phyloP scores from a whole-genome alignment of 2,797 vertebrate species.

The Xenopus petersii region DNA sequence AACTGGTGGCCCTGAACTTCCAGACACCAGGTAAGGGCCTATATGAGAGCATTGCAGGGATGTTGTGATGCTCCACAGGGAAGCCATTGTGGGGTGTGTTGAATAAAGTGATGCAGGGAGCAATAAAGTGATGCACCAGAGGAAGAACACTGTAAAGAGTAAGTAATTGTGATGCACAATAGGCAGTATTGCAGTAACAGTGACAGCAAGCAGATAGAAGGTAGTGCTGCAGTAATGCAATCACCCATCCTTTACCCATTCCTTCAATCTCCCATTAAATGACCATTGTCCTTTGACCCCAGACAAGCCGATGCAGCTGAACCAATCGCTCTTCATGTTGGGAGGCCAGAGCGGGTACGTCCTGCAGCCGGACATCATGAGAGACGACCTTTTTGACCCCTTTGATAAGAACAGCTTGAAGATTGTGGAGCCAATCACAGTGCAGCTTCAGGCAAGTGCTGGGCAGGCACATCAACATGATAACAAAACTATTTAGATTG shows the following conservation, averaged over 20 bases:
- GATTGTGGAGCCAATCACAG: slow-evolving; percentile 53
- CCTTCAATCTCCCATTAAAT: not conserved
- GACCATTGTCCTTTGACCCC: not conserved
- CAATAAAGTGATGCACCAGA: not conserved
- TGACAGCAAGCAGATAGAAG: too few species aligned
- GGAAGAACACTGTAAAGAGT: too few species aligned
- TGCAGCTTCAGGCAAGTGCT: slow-evolving; percentile 52
- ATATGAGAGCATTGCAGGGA: not conserved
- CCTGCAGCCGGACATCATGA: slow-evolving; percentile 56
- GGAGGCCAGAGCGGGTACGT: slow-evolving; percentile 50
- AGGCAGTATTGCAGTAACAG: too few species aligned
- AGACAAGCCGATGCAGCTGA: slow-evolving; percentile 57
- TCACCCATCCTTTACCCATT: not conserved
- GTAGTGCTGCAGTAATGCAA: not conserved
- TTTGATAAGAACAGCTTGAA: slow-evolving; percentile 55
- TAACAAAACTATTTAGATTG: too few species aligned
- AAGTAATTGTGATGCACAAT: too few species aligned
- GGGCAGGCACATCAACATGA: not conserved
- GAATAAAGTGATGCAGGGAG: not conserved
- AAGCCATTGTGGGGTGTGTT: not conserved
- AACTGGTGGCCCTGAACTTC: slow-evolving; percentile 56
- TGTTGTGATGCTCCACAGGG: not conserved
- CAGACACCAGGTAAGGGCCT: slow-evolving; percentile 52
- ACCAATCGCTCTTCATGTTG: slow-evolving; percentile 53
- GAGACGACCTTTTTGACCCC: slow-evolving; percentile 53